These are phyloP conservation scores for Polydrusus tereticollis DNA, from an alignment of 2,888 invertebrate species.

Conservation along the genomic window DNA sequence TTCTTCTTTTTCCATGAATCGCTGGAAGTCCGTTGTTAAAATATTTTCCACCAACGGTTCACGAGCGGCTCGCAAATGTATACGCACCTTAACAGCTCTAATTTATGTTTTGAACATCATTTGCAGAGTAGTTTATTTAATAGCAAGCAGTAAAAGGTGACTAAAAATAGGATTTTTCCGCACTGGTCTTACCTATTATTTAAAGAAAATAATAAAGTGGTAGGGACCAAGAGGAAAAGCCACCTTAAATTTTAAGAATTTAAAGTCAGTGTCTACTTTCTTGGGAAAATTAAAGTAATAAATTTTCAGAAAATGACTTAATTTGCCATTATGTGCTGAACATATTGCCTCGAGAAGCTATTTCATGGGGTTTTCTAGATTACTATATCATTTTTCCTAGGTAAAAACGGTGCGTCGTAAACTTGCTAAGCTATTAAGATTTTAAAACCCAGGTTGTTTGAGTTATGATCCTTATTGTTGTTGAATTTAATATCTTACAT, in stretches of 20 bases:
- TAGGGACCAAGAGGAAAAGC: conserved; percentile 20
- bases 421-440: background rate
- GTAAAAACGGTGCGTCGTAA: conserved; percentile 13
- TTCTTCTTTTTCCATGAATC: too few species aligned
- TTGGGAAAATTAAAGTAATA: conserved; percentile 39
- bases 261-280: conserved; percentile 32
- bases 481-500: background rate
- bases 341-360: conserved; percentile 30
- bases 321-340: conserved; percentile 40
- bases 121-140: too few species aligned
- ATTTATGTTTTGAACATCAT: too few species aligned
- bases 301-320: conserved; percentile 44
- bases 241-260: conserved; percentile 35
- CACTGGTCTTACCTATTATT: conserved; percentile 25
- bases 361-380: conserved; percentile 37
- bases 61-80: too few species aligned
- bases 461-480: background rate
- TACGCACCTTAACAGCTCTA: too few species aligned
- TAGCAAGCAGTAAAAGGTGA: too few species aligned
- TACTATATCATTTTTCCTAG: conserved; percentile 37
- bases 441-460: background rate
- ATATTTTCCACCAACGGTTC: too few species aligned
- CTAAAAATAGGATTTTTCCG: too few species aligned
- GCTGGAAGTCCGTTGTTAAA: too few species aligned
- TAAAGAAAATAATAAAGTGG: conserved; percentile 24